Base-by-base conservation (phyloP, 2,113 vertebrate species). In the Caranx ignobilis region DNA sequence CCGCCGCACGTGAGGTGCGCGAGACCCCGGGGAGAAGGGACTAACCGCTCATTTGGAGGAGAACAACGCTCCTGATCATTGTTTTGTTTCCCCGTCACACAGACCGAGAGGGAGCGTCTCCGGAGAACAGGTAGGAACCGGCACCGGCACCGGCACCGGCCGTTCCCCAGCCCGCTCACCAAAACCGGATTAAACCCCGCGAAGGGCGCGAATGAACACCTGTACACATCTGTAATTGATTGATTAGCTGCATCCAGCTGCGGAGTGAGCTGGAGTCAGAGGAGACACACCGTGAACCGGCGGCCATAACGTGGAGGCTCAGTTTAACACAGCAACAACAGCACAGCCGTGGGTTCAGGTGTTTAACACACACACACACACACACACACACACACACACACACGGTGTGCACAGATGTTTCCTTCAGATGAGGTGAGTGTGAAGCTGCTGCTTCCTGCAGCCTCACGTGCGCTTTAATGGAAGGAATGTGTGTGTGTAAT, bases 221-320 rank as follows among this genome's bases (percentile, higher is more conserved):
- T 91, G 91, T 86, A 13, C 60, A 67, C 72, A 0, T 66, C 70
- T 21, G 0, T 81, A 77, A 88, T 87, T 81, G 88, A 83, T 77
- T 72, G 76, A 88, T 89, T 73, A 72, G 45, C 11, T 6, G 0
- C 59, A 68, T 26, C 26, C 26, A 26, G 26, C 26, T 26, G 26
- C 26, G 26, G 26, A 26, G 26, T 26, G 26, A 26, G 26, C 26
- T 26, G 26, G 26, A 26, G 26, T 26, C 26, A 26, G 26, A 26
- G 26, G 26, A 26, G 26, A 26, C 26, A 26, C 26, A 26, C 26
- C 26, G 26, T 26, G 26, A 41, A 41, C 8, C 39, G 39, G 8
- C 10, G 39, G 59, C 81, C 77, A 70, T 39, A 47, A 57, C 55
- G 55, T 64, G 50, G 35, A 67, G 10, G 2, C n/a, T 41, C 66